phyloP scores from a whole-genome alignment of 2,888 invertebrate genomes.

The Dusona sp. region DNA sequence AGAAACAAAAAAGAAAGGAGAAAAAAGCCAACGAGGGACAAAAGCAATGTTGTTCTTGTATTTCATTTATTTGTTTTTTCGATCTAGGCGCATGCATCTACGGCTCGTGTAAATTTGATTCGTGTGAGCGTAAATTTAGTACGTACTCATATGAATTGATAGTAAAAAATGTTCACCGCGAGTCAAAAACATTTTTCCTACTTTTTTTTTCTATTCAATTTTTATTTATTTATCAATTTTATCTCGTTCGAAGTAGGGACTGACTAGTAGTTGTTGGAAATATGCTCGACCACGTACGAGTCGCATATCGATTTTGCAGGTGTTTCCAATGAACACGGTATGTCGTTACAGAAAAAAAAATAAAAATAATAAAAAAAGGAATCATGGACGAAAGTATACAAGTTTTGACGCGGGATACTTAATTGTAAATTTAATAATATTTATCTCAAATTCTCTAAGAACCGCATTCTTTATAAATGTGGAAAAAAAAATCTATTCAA shows the following conservation, averaged over 20 bases:
- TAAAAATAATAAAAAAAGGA: background rate
- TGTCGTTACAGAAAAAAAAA: background rate
- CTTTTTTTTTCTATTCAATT: conserved; percentile 8
- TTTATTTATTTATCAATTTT: conserved; percentile 16
- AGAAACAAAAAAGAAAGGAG: conserved; percentile 41
- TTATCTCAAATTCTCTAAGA: background rate
- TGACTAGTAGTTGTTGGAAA: conserved; percentile 84
- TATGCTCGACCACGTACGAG: conserved; percentile 65
- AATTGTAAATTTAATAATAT: background rate
- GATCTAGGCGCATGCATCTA: conserved; percentile 81
- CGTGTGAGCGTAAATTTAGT: conserved; percentile 48
- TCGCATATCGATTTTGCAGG: conserved; percentile 46
- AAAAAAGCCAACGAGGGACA: conserved; percentile 77
- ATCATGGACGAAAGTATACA: background rate
- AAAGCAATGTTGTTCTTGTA: conserved; percentile 75
- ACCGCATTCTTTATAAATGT: background rate
- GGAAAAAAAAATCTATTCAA: background rate
- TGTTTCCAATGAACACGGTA: conserved; percentile 17
- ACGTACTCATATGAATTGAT: conserved; percentile 44
- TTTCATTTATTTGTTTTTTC: conserved; percentile 40
- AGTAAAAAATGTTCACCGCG: conserved; percentile 14
- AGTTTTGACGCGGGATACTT: background rate
- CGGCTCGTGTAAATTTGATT: conserved; percentile 71
- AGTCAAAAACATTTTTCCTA: conserved; percentile 39
- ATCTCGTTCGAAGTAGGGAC: conserved; percentile 77